Evolutionary conservation across 2,888 invertebrate species (phyloP).

Genomic region (Macropis europaea): DNA sequence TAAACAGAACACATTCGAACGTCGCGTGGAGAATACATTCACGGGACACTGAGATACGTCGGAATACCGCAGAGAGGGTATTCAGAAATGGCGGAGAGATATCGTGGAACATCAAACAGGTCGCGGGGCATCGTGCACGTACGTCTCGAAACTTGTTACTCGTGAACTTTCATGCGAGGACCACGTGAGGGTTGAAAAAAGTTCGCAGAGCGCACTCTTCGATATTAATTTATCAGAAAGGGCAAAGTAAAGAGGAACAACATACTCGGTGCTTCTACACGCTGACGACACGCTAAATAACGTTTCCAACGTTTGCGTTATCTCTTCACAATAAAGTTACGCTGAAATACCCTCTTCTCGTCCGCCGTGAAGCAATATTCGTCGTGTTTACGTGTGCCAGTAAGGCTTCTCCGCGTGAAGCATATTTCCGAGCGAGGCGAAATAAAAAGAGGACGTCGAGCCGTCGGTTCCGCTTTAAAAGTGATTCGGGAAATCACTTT

Average conservation of each 20-base stretch:
- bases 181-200: too few species aligned
- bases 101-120: too few species aligned
- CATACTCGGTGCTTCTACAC: background rate
- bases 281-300: background rate
- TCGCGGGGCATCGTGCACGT: too few species aligned
- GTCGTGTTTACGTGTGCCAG: background rate
- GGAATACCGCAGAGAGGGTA: too few species aligned
- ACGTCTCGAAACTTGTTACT: too few species aligned
- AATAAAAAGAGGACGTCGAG: constrained; percentile 29
- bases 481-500: constrained; percentile 54
- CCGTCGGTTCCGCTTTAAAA: constrained; percentile 45
- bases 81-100: too few species aligned
- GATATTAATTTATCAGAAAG: background rate
- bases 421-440: constrained; percentile 9
- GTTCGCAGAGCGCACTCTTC: too few species aligned
- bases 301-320: background rate
- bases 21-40: too few species aligned
- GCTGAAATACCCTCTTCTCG: background rate
- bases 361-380: background rate
- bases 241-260: background rate
- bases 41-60: too few species aligned
- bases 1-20: too few species aligned
- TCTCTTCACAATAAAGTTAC: background rate
- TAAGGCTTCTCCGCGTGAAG: background rate
- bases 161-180: too few species aligned